Percentiles rank a stretch among this genome's conserved stretches.
Conservation (phyloP, 2,888 invertebrate genomes). For the Dasysyrphus albostriatus region DNA sequence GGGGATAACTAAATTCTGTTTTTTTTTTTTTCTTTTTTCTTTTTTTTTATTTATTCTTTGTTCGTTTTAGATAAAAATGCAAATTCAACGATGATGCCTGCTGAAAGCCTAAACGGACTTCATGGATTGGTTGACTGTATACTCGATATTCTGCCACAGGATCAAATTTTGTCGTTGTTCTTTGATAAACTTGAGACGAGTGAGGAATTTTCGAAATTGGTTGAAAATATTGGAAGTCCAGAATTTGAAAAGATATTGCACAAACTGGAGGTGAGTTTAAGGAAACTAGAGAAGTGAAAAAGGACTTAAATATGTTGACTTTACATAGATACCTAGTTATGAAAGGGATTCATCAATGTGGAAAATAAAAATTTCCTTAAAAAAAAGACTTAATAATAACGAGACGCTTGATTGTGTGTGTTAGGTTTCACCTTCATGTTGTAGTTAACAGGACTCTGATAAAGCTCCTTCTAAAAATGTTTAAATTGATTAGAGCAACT, state of each 20-base stretch:
- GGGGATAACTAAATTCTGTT: slow-evolving; percentile 32
- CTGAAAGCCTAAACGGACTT: slow-evolving; percentile 80
- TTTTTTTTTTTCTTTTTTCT: slow-evolving; percentile 12
- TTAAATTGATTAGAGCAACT: too few relatives aligned
- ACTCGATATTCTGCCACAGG: slow-evolving; percentile 82
- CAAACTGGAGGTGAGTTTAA: slow-evolving; percentile 81
- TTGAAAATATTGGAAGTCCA: slow-evolving; percentile 81
- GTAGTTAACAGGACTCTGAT: too few relatives aligned
- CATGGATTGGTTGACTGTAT: slow-evolving; percentile 82
- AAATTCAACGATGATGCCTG: slow-evolving; percentile 68
- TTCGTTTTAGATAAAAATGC: slow-evolving; percentile 63
- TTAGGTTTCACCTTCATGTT: too few relatives aligned
- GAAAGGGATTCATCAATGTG: not conserved
- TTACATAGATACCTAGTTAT: not conserved
- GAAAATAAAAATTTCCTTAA: not conserved
- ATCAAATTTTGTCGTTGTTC: slow-evolving; percentile 82
- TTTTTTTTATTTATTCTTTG: not conserved
- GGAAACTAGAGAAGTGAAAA: not conserved
- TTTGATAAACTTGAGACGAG: slow-evolving; percentile 82
- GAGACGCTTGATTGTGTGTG: too few relatives aligned
- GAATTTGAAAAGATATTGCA: slow-evolving; percentile 80
- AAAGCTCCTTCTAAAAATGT: too few relatives aligned
- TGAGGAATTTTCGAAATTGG: slow-evolving; percentile 81
- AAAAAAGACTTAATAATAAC: too few relatives aligned
- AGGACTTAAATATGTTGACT: not conserved